Base-by-base conservation (phyloP, 2,113 vertebrate species). In the Orientallactaga bullata region DNA sequence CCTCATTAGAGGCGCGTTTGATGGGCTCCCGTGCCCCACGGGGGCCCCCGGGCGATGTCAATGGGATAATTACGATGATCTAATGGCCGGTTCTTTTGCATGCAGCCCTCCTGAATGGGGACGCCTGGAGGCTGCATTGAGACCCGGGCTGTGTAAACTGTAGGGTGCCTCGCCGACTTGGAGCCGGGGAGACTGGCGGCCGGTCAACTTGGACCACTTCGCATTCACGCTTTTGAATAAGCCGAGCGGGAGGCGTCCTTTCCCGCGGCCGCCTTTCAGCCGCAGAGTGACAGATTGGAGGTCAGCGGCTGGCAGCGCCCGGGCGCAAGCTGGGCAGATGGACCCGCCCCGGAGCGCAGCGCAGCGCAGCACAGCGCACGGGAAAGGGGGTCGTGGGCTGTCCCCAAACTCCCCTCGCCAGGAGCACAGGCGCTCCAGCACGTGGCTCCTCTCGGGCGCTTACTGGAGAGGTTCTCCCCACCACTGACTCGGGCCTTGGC, bases 1-100 rank as follows among this genome's bases (percentile, higher is more conserved):
- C 98, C 98, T 99, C 98, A 98, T 98, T 99, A 99, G 98, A 97
- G 98, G 97, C 98, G 98, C 98, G 98, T 98, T 98, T 98, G 98
- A 98, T 98, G 98, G 98, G 97, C 97, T 97, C 97, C 17, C 95
- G 96, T 90, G 96, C 98, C 98, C 98, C 98, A 96, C 97, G 98
- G 98, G 98, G 98, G 97, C 42, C 98, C 98, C 98, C 97, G 96
- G 98, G 98, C 96, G 97, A 96, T 98, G 98, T 97, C 91, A 98
- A 98, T 98, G 98, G 98, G 98, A 98, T 98, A 98, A 98, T 98
- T 98, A 98, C 98, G 98, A 98, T 99, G 98, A 99, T 99, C 98
- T 99, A 99, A 98, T 98, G 98, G 98, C 97, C 97, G 91, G 97
- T 98, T 97, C 98, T 97, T 98, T 98, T 97, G 98, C 98, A 97